These are phyloP conservation scores for Prionace glauca DNA, from an alignment of 2,797 vertebrate species.

Conservation along the genomic window DNA sequence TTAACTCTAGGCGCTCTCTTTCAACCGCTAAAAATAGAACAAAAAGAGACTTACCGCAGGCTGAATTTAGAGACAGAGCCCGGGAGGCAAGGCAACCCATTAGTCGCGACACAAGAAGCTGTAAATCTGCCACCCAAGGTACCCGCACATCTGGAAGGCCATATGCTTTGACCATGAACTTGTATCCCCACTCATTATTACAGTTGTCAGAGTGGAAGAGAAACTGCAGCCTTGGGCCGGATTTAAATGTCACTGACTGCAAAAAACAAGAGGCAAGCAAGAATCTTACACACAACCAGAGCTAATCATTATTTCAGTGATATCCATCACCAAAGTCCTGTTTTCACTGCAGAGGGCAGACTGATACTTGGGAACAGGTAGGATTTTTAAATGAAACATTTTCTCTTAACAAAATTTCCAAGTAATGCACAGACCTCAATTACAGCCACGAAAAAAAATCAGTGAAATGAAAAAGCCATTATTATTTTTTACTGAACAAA, in stretches of 20 bases:
- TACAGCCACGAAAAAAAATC: not conserved
- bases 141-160: slow-evolving; percentile 86
- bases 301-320: not conserved
- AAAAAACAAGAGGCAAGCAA: slow-evolving; percentile 26
- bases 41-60: slow-evolving; percentile 64
- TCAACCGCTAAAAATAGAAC: not conserved
- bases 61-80: slow-evolving; percentile 79
- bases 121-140: slow-evolving; percentile 90
- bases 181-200: slow-evolving; percentile 97
- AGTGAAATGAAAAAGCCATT: not conserved
- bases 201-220: slow-evolving; percentile 97
- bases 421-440: not conserved
- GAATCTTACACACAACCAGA: not conserved
- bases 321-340: not conserved
- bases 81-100: slow-evolving; percentile 94
- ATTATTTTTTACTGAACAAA: not conserved
- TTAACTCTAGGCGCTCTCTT: not conserved
- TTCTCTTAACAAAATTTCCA: not conserved
- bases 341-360: not conserved
- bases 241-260: slow-evolving; percentile 94
- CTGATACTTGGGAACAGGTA: not conserved
- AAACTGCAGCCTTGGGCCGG: slow-evolving; percentile 93
- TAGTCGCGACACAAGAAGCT: slow-evolving; percentile 84
- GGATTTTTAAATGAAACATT: not conserved
- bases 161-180: slow-evolving; percentile 82